Percentiles rank a stretch among this genome's conserved stretches.
Evolutionary conservation across 1,140 invertebrate species (phyloP).

Genomic region (Maniola jurtina): DNA sequence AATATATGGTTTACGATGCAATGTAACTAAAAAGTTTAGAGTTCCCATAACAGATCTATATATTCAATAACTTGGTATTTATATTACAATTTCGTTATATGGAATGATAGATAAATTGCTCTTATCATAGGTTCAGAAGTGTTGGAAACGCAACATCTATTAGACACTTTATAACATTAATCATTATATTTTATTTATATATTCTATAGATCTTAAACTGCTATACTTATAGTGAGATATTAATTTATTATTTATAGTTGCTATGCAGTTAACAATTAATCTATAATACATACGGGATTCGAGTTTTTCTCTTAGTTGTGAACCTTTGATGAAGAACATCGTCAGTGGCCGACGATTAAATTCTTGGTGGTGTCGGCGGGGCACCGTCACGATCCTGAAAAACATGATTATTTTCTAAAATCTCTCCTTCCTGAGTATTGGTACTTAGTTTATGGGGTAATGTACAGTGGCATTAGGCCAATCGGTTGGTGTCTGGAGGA

Average conservation of each 20-base stretch:
- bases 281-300: slow-evolving; percentile 40
- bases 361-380: slow-evolving; percentile 75
- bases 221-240: slow-evolving; percentile 32
- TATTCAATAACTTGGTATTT: background rate
- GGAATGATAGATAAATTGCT: slow-evolving; percentile 13
- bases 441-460: too few relatives aligned
- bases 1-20: background rate
- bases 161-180: slow-evolving; percentile 6
- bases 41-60: slow-evolving; percentile 2
- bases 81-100: slow-evolving; percentile 6
- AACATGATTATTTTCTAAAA: too few relatives aligned
- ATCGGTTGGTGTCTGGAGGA: too few relatives aligned
- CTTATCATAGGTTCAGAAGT: slow-evolving; percentile 7
- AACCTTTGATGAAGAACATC: slow-evolving; percentile 31
- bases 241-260: slow-evolving; percentile 31
- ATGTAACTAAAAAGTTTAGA: background rate
- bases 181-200: background rate
- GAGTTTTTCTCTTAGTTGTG: slow-evolving; percentile 24
- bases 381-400: slow-evolving; percentile 71
- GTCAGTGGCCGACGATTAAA: slow-evolving; percentile 42
- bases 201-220: slow-evolving; percentile 10
- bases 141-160: background rate
- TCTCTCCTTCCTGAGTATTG: too few relatives aligned
- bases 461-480: too few relatives aligned
- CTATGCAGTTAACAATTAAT: slow-evolving; percentile 16